Conservation (phyloP, 2,888 invertebrate species). For the Dynastes tityus region DNA sequence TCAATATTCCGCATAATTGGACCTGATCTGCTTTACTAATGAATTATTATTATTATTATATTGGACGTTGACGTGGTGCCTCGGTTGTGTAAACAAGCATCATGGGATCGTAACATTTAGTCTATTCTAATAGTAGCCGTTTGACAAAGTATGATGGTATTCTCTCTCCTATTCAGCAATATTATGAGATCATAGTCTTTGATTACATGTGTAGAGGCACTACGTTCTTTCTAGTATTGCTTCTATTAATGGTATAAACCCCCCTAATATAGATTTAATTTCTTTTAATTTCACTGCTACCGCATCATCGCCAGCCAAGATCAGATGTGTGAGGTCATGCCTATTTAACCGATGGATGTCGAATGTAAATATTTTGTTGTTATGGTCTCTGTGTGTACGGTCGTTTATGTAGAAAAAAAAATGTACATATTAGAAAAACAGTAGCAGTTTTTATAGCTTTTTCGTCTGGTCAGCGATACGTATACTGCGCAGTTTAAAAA, state of each 20-base stretch:
- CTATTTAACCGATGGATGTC: neutral
- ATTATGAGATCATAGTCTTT: neutral
- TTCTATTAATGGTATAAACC: conserved; percentile 4
- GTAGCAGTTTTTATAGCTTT: neutral
- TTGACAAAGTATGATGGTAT: too few species aligned
- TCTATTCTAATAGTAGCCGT: neutral
- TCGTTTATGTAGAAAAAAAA: neutral
- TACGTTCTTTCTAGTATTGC: neutral
- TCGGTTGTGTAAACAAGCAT: neutral
- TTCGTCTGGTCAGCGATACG: neutral
- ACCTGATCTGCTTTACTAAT: conserved; percentile 12
- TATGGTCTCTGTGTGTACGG: neutral
- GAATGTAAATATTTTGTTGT: conserved; percentile 10
- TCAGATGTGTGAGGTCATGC: conserved; percentile 6
- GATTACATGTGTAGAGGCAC: neutral
- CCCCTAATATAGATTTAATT: conserved; percentile 11
- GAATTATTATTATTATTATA: conserved; percentile 13
- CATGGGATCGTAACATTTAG: neutral
- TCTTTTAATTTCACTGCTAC: conserved; percentile 10
- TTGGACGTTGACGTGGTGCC: conserved; percentile 11
- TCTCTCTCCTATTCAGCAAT: neutral
- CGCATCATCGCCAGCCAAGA: neutral
- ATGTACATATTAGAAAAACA: neutral
- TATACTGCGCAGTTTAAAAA: too few species aligned
- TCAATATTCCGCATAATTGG: conserved; percentile 3